Evolutionary conservation across 2,888 invertebrate species (phyloP), one percentile per base, ranked within the genome.

Genomic region (Mythimna impura): DNA sequence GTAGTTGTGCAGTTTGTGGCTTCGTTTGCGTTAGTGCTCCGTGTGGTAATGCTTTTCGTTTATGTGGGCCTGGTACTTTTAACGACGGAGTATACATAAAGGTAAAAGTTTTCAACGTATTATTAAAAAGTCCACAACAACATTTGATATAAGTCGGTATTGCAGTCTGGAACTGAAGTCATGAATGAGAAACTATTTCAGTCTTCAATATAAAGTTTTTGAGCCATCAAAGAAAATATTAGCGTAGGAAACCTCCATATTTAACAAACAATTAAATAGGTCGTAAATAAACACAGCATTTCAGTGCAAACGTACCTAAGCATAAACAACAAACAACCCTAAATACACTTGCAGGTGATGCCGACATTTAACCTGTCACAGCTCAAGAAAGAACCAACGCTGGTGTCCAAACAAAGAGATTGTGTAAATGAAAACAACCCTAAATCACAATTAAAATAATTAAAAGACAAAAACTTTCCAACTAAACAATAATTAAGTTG

Each of bases 401-500:
- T 54, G 40, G 67, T 71, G 76, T 81, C 81, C 76, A 81, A 87
- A 88, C 86, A 81, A 87, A 86, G 80, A 85, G 84, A 86, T 85
- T 83, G 84, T 82, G 73, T 84, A 84, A 86, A 79, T 80, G 78
- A 87, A 83, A 88, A 86, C 88, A 86, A 86, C 87, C 84, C 89
- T 92, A 90, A 91, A 92, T 92, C 91, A 90, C 91, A 91, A 91
- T 92, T 90, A 91, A 88, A 90, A 89, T 87, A 92, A 92, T 91
- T 91, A 92, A 90, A 89, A 91, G 90, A 92, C 90, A 90, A 91
- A 86, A 89, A 91, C 87, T 88, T 90, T 87, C 71, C 70, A 77
- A 76, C 78, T 85, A 81, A 84, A 85, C 88, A 87, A 89, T 90
- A 92, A 92, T 91, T 90, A 90, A 91, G 91, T 91, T 91, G 91